phyloP scores from a whole-genome alignment of 2,113 vertebrate species.

The Rhombomys opimus region DNA sequence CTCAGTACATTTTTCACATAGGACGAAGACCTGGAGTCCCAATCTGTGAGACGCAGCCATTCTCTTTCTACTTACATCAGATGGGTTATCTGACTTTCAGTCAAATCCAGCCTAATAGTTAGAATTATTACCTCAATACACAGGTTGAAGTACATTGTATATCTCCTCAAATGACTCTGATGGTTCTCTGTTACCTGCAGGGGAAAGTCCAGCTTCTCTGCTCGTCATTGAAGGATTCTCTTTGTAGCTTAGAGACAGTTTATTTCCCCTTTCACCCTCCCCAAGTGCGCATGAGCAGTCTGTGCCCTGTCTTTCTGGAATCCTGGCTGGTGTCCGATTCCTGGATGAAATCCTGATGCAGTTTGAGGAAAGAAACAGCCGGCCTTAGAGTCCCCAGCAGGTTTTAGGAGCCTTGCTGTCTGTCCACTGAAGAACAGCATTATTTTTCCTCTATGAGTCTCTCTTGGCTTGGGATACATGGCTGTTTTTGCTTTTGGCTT shows the following conservation, averaged over 20 bases:
- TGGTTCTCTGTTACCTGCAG: neutral
- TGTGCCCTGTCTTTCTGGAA: conserved; percentile 60
- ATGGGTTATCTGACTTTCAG: neutral
- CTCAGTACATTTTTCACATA: too few species aligned
- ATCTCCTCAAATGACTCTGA: neutral
- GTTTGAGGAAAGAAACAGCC: conserved; percentile 69
- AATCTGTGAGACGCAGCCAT: neutral
- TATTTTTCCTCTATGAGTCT: conserved; percentile 76
- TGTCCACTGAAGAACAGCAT: conserved; percentile 73
- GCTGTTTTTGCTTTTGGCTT: conserved; percentile 76
- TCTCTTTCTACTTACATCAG: neutral
- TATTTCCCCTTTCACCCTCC: neutral
- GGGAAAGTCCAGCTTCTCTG: neutral
- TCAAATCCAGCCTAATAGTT: neutral
- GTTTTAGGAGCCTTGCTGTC: conserved; percentile 79
- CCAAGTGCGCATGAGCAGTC: neutral
- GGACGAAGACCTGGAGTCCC: neutral
- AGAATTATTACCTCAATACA: neutral
- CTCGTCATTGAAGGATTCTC: neutral
- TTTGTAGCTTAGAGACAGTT: neutral
- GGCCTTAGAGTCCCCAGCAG: conserved; percentile 76
- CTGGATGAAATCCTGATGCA: conserved; percentile 70
- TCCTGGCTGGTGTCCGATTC: conserved; percentile 65
- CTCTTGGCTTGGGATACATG: conserved; percentile 70
- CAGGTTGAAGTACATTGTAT: neutral